Conservation (phyloP, 2,113 vertebrate genomes). For the Erpornis zantholeuca region DNA sequence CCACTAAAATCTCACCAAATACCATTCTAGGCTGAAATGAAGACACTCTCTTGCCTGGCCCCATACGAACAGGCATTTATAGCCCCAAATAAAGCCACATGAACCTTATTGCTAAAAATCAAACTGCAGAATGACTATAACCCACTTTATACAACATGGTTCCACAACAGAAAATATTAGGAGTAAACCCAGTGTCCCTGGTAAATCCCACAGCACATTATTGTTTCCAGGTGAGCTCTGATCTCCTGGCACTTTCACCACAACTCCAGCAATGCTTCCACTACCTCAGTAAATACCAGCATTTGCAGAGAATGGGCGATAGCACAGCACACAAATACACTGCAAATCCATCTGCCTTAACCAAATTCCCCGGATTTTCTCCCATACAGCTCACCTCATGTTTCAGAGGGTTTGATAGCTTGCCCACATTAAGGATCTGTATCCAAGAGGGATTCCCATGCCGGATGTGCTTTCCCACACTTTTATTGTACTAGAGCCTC, state of each 20-base stretch:
- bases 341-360: neutral
- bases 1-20: neutral
- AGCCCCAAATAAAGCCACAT: neutral
- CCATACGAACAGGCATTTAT: fast-evolving
- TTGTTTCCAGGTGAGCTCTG: neutral
- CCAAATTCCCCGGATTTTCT: neutral
- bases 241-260: neutral
- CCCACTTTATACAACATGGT: neutral
- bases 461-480: neutral
- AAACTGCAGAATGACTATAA: neutral
- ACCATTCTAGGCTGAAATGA: neutral
- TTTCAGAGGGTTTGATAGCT: neutral
- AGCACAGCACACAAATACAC: neutral
- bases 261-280: neutral
- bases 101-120: neutral
- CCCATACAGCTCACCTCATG: neutral
- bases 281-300: neutral
- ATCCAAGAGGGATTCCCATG: neutral
- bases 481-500: neutral
- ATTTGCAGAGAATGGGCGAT: neutral
- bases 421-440: neutral
- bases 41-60: neutral
- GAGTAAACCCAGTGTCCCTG: neutral
- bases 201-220: neutral
- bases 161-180: neutral